These are phyloP conservation scores for Leistus spinibarbis DNA, from an alignment of 2,888 invertebrate species.

Conservation along the genomic window DNA sequence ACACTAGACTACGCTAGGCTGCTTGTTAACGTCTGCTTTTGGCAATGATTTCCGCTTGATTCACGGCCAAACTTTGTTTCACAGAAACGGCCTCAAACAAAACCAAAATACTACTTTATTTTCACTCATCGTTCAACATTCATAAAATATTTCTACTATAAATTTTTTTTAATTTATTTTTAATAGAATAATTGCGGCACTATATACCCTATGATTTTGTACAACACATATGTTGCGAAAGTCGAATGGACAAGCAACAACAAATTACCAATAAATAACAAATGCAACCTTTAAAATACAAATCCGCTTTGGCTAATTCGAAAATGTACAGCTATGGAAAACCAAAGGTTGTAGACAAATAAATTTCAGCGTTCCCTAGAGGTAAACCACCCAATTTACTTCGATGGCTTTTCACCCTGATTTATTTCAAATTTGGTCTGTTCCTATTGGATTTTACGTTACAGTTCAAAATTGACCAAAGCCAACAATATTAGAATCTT, in stretches of 20 bases:
- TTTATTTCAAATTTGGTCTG: slow-evolving; percentile 24
- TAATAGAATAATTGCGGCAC: not conserved
- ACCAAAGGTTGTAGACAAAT: slow-evolving; percentile 10
- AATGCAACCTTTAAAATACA: not conserved
- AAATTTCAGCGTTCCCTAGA: slow-evolving; percentile 21
- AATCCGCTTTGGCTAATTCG: not conserved
- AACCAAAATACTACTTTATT: not conserved
- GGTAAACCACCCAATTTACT: slow-evolving; percentile 28
- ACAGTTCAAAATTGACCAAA: no score
- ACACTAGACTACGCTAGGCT: not conserved
- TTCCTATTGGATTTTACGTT: no score
- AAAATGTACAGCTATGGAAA: not conserved
- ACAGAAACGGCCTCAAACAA: not conserved
- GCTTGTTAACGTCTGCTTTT: slow-evolving; percentile 1
- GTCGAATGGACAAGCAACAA: not conserved
- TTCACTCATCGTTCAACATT: not conserved
- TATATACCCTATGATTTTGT: not conserved
- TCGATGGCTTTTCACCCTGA: slow-evolving; percentile 22
- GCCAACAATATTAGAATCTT: no score
- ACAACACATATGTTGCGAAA: not conserved
- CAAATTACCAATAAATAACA: not conserved
- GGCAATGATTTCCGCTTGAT: not conserved
- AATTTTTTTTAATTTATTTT: not conserved
- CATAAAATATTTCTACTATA: not conserved
- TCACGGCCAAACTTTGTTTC: not conserved